Conservation (phyloP, 2,113 vertebrate genomes). For the Hippocampus barbouri region DNA sequence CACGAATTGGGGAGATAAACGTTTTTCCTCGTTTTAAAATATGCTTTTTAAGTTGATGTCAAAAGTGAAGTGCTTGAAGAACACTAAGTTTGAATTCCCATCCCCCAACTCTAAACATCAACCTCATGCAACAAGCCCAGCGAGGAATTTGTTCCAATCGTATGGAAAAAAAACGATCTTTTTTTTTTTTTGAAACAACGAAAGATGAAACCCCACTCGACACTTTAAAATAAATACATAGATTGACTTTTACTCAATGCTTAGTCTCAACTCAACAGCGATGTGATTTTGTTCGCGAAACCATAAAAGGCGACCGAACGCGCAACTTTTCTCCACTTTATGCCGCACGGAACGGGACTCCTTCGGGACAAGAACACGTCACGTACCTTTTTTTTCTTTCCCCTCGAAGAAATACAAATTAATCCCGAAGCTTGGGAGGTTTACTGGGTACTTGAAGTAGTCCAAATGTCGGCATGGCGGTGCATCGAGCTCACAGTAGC, state of each 20-base stretch:
- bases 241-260: not conserved
- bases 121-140: conserved; percentile 34
- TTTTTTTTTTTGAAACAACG: not conserved
- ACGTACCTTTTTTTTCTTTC: conserved; percentile 53
- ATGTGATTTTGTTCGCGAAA: conserved; percentile 16
- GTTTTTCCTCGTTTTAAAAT: not conserved
- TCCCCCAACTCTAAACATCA: conserved; percentile 65
- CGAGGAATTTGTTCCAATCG: conserved; percentile 23
- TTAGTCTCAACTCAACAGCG: not conserved
- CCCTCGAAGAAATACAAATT: conserved; percentile 16
- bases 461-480: conserved; percentile 70
- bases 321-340: conserved; percentile 7
- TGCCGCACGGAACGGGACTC: not conserved
- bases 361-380: not conserved
- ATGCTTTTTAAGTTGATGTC: not conserved
- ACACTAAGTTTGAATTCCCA: conserved; percentile 48
- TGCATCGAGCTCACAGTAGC: conserved; percentile 24
- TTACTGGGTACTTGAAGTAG: conserved; percentile 61
- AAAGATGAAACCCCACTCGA: not conserved
- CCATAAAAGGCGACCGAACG: not conserved
- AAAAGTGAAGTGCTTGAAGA: not conserved
- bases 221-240: not conserved
- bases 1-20: not conserved
- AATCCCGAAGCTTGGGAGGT: conserved; percentile 56
- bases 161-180: not conserved